These are phyloP conservation scores for Latrodectus geometricus DNA, from an alignment of 1,140 invertebrate genomes.

Conservation along the genomic window DNA sequence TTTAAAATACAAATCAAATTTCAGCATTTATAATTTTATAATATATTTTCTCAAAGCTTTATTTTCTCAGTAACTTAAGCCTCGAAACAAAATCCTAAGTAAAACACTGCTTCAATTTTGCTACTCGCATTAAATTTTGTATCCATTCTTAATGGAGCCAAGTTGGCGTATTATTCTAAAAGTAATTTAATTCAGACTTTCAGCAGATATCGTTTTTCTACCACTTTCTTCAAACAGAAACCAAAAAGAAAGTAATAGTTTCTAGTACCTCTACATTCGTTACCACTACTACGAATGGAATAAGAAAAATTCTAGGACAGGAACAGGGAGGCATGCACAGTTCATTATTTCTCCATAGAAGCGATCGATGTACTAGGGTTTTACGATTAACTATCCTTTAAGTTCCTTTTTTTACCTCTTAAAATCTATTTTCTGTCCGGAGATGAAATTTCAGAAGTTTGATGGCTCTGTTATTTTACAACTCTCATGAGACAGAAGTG, in stretches of 20 bases:
- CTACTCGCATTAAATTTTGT: no score
- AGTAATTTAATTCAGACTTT: slow-evolving; percentile 49
- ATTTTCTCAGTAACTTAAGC: no score
- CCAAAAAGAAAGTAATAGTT: slow-evolving; percentile 25
- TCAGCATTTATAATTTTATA: no score
- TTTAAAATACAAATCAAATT: no score
- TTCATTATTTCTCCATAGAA: slow-evolving; percentile 47
- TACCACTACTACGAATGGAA: slow-evolving; percentile 39
- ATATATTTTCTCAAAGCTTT: no score
- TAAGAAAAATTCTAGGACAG: slow-evolving; percentile 36
- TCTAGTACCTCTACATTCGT: slow-evolving; percentile 53
- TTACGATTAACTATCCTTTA: slow-evolving; percentile 32
- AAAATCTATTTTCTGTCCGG: slow-evolving; percentile 27
- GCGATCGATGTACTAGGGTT: slow-evolving; percentile 53
- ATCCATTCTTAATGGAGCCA: no score
- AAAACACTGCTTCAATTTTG: no score
- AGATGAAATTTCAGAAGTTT: neutral
- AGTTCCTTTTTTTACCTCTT: slow-evolving; percentile 1
- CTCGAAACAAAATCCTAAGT: no score
- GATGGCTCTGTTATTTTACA: neutral
- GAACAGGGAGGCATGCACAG: slow-evolving; percentile 51
- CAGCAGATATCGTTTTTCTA: neutral
- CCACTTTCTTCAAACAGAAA: slow-evolving; percentile 38
- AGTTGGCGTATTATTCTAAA: neutral
- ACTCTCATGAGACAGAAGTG: no score